Conservation (phyloP, 2,888 invertebrate species). For the Blastobasis lacticolella region DNA sequence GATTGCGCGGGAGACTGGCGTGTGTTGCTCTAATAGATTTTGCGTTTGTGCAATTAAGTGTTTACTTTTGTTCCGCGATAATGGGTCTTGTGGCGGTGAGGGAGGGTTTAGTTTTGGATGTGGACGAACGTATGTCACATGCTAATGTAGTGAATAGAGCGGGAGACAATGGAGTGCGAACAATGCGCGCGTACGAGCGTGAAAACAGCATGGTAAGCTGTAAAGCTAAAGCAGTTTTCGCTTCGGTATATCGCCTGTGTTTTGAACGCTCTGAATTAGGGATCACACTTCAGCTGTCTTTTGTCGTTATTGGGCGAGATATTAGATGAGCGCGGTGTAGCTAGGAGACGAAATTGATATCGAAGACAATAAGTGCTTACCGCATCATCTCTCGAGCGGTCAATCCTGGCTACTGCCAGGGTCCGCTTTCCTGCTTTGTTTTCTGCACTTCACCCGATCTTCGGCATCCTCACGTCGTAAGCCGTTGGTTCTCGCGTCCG, state of each 20-base stretch:
- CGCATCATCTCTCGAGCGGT: too few relatives aligned
- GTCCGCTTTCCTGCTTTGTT: too few relatives aligned
- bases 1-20: conserved; percentile 23
- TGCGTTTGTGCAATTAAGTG: conserved; percentile 39
- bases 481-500: too few relatives aligned
- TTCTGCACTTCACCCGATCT: too few relatives aligned
- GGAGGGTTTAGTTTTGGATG: conserved; percentile 21
- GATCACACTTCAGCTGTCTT: too few relatives aligned
- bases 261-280: too few relatives aligned
- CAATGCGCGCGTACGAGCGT: conserved; percentile 40
- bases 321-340: too few relatives aligned
- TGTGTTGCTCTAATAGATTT: conserved; percentile 29
- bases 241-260: background rate
- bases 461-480: too few relatives aligned
- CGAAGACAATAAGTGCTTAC: too few relatives aligned
- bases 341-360: too few relatives aligned
- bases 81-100: conserved; percentile 4
- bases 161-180: conserved; percentile 39
- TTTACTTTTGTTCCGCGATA: conserved; percentile 11
- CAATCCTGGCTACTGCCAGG: too few relatives aligned
- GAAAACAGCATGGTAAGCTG: conserved; percentile 29
- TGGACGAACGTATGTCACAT: conserved; percentile 12
- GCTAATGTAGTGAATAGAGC: conserved; percentile 24
- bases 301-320: too few relatives aligned
- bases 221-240: background rate